Percentiles rank a stretch among this genome's conserved stretches.
These are phyloP conservation scores for Nomia melanderi DNA, from an alignment of 1,140 invertebrate species.

Conservation along the genomic window DNA sequence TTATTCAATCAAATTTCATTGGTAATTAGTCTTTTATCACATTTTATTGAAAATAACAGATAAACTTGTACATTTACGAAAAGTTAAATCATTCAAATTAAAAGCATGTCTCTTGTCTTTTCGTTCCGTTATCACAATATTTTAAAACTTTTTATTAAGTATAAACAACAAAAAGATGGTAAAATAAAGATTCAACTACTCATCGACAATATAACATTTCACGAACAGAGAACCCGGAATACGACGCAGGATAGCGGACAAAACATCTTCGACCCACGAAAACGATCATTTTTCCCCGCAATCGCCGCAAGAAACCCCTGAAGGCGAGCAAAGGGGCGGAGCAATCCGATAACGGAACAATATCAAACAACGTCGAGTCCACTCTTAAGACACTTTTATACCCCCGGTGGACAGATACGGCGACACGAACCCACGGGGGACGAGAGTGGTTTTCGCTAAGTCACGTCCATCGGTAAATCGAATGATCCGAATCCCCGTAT, in stretches of 20 bases:
- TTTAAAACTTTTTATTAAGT: too few species aligned
- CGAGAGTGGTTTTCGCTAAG: neutral
- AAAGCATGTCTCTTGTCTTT: too few species aligned
- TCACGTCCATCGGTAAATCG: constrained; percentile 1
- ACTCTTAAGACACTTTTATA: neutral
- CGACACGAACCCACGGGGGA: neutral
- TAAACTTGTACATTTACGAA: too few species aligned
- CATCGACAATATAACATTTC: too few species aligned
- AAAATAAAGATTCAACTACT: too few species aligned
- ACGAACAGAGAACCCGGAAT: neutral
- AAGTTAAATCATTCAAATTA: too few species aligned
- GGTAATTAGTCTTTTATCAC: too few species aligned
- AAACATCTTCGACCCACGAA: neutral
- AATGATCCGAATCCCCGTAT: neutral
- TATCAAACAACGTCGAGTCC: neutral
- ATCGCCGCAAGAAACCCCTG: neutral
- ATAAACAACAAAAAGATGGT: too few species aligned
- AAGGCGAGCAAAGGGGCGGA: too few species aligned
- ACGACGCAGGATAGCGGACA: neutral
- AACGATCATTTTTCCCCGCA: neutral
- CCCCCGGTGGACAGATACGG: neutral
- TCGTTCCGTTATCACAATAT: too few species aligned
- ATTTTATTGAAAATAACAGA: too few species aligned
- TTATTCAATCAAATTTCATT: too few species aligned
- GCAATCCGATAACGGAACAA: neutral